Evolutionary conservation across 2,797 vertebrate genomes (phyloP).

Genomic region (Neosalanx taihuensis): DNA sequence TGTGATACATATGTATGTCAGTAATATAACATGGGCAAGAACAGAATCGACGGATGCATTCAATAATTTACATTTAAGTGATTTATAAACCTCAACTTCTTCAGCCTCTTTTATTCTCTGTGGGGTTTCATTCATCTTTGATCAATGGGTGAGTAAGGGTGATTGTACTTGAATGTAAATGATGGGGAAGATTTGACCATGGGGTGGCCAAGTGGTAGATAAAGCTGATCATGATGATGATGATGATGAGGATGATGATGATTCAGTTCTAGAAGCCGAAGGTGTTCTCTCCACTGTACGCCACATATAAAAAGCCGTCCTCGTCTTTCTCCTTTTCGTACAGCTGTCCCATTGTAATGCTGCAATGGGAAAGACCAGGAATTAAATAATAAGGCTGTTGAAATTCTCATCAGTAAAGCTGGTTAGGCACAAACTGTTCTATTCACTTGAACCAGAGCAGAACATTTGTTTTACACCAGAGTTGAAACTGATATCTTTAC

Average conservation of each 20-base stretch:
- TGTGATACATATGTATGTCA: constrained; percentile 11
- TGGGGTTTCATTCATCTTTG: constrained; percentile 36
- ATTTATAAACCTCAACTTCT: constrained; percentile 24
- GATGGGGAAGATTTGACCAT: constrained; percentile 13
- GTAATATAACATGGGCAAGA: constrained; percentile 41
- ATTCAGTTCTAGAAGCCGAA: constrained; percentile 81
- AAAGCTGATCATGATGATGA: constrained; percentile 17
- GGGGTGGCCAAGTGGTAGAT: constrained; percentile 16
- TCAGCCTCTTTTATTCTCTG: constrained; percentile 35
- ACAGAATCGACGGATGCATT: constrained; percentile 35
- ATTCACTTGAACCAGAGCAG: background rate
- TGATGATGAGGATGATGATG: constrained; percentile 9
- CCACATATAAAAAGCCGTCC: constrained; percentile 97
- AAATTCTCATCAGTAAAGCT: background rate
- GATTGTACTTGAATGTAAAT: constrained; percentile 40
- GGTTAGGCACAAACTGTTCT: background rate
- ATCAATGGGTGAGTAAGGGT: constrained; percentile 33
- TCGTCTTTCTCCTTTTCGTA: constrained; percentile 98
- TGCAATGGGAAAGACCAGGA: constrained; percentile 49
- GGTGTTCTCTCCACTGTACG: constrained; percentile 98
- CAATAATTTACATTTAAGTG: constrained; percentile 29
- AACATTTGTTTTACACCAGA: too few relatives aligned
- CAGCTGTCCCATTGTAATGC: constrained; percentile 97
- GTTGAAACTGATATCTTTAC: too few relatives aligned
- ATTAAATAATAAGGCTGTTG: background rate